These are phyloP conservation scores for Lycocorax pyrrhopterus DNA, from an alignment of 2,113 vertebrate species.

Conservation along the genomic window DNA sequence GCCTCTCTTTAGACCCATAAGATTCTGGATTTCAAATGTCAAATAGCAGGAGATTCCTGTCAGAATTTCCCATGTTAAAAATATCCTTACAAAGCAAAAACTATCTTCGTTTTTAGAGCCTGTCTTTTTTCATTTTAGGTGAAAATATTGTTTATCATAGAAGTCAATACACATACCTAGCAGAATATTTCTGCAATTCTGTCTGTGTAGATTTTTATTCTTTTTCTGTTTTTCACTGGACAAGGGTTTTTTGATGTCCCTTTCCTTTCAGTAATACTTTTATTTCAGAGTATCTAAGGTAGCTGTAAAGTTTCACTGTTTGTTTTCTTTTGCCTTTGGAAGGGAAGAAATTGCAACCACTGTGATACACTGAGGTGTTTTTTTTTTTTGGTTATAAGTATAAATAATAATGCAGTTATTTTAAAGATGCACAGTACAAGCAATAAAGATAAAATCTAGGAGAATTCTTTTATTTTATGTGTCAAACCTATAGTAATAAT, in stretches of 20 bases:
- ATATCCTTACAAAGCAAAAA: neutral
- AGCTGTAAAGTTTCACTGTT: neutral
- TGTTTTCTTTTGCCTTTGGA: neutral
- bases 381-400: neutral
- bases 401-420: neutral
- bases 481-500: neutral
- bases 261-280: neutral
- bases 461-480: neutral
- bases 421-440: neutral
- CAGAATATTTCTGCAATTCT: neutral
- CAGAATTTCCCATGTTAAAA: neutral
- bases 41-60: neutral
- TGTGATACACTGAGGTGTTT: rapidly evolving
- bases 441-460: neutral
- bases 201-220: neutral
- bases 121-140: neutral
- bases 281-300: neutral
- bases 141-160: neutral
- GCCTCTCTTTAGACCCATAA: neutral
- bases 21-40: neutral
- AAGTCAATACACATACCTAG: neutral
- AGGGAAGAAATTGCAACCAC: neutral
- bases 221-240: neutral
- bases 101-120: neutral
- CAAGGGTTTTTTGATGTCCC: neutral